Evolutionary conservation across 2,888 invertebrate species (phyloP).

Genomic region (Anoncus sp.): DNA sequence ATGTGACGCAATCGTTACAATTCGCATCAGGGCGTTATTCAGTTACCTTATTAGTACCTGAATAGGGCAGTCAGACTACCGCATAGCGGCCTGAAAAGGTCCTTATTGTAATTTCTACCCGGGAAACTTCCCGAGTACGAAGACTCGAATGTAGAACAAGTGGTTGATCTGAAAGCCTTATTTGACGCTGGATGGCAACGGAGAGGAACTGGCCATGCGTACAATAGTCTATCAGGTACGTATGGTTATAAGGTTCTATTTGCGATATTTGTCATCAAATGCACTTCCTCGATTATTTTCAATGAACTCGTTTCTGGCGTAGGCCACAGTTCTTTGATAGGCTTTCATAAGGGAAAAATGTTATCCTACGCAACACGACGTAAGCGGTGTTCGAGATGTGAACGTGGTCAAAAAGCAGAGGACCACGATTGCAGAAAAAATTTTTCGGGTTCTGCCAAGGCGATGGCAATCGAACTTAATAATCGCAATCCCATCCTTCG

Average conservation of each 20-base stretch:
- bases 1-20: too few species aligned
- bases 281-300: neutral
- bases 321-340: conserved; percentile 21
- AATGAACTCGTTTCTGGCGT: neutral
- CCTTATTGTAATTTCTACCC: too few species aligned
- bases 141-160: too few species aligned
- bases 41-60: too few species aligned
- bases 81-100: too few species aligned
- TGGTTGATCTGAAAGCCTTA: too few species aligned
- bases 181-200: too few species aligned
- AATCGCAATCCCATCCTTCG: conserved; percentile 40
- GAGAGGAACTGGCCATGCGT: too few species aligned
- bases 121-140: too few species aligned
- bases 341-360: conserved; percentile 25
- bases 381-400: conserved; percentile 15
- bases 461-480: conserved; percentile 60
- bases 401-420: neutral
- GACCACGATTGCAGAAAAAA: conserved; percentile 32
- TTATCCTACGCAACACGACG: conserved; percentile 15
- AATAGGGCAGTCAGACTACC: too few species aligned
- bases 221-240: conserved; percentile 54
- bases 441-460: conserved; percentile 21
- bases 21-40: too few species aligned
- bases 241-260: neutral
- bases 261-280: neutral